Evolutionary conservation across 30 jellyfish, hydroid and myxozoan species (phyloP), one percentile per base, ranked within the genome.

Genomic region (Clytia hemisphaerica): DNA sequence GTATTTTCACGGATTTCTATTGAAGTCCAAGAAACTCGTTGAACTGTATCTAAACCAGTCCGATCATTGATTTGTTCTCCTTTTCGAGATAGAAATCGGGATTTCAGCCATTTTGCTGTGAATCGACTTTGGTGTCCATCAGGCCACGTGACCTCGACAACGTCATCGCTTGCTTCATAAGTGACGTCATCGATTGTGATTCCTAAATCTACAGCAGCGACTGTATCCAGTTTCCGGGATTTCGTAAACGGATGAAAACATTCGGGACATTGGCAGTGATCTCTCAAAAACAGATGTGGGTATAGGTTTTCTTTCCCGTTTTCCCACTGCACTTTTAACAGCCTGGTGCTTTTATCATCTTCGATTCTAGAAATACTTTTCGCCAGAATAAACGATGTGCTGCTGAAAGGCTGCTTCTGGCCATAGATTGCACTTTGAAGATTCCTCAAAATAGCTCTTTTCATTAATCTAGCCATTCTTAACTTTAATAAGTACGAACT

Each of bases 271-370:
- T 76, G 95, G 78, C 95, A 83, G 38, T 83, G 75, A 50, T 83
- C 95, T n/a, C 95, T 82, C 16, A 83, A 87, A 62, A 67, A 83
- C 35, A 83, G 69, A 45, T 45, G 58, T 3, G 95, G 95, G n/a
- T n/a, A n/a, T n/a, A n/a, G n/a, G n/a, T n/a, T n/a, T n/a, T n/a
- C n/a, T n/a, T n/a, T n/a, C n/a, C n/a, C n/a, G n/a, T n/a, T n/a
- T n/a, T n/a, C n/a, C n/a, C n/a, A n/a, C n/a, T n/a, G n/a, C n/a
- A n/a, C n/a, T n/a, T n/a, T n/a, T n/a, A n/a, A n/a, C n/a, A n/a
- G n/a, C n/a, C n/a, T n/a, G n/a, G n/a, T n/a, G n/a, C n/a, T n/a
- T n/a, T n/a, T n/a, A n/a, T n/a, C n/a, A n/a, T n/a, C n/a, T n/a
- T n/a, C n/a, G n/a, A n/a, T n/a, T n/a, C n/a, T n/a, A n/a, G n/a